Evolutionary conservation across 2,113 vertebrate species (phyloP), one percentile per base, ranked within the genome.

Genomic region (Neomonachus schauinslandi): DNA sequence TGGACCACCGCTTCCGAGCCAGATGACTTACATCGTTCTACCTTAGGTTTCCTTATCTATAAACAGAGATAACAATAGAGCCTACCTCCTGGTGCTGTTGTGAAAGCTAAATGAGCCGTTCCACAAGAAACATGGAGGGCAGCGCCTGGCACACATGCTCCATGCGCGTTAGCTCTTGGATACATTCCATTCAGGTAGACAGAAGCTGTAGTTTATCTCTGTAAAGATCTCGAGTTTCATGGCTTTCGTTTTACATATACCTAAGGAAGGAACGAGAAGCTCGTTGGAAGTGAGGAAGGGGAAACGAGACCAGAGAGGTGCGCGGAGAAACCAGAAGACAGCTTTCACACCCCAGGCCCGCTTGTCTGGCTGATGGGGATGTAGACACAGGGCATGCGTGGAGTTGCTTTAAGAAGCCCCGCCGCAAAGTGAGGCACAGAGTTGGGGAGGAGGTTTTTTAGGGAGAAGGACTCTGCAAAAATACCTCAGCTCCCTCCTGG

Each of bases 311-410:
- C 0, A 7, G 72, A 83, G 28, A 72, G 24, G 36, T 33, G 15
- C 15, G 31, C 7, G 39, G 51, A 31, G 12, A 63, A 31, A 21
- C 7, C 1, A 1, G 11, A 46, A n/a, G 31, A 15, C 16, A 26
- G n/a, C 13, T 67, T 76, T 74, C 31, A 5, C 0, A 0, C 19
- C 18, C 28, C 76, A 31, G 19, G 13, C 28, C 53, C 42, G 4
- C n/a, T 36, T 1, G 51, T n/a, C 42, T 46, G 33, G 21, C 15
- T 22, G 7, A n/a, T 28, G 31, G 65, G 2, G 21, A 26, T 19
- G 19, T 19, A 0, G 67, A 28, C 4, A 1, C 12, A 10, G 21
- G 4, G 18, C 18, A 36, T 79, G 57, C 8, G 5, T 11, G 21
- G 33, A 74, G 12, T 28, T 22, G 22, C 42, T 71, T 13, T 33